These are phyloP conservation scores for Echinops telfairi DNA, from an alignment of 2,113 vertebrate genomes.

Conservation along the genomic window DNA sequence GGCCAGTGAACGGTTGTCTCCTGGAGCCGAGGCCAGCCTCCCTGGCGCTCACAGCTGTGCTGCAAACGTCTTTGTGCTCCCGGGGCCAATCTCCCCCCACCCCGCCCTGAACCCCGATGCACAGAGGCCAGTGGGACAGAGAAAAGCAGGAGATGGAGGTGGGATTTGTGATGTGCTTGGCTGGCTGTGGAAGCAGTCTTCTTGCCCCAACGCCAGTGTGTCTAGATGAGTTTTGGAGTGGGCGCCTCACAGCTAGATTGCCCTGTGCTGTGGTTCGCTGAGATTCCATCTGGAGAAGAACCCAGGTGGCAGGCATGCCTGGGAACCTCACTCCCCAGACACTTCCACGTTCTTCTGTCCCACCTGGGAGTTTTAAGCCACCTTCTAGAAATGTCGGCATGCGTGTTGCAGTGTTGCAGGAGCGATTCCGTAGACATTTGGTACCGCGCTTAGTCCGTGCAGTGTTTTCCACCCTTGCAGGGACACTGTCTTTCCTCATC, in stretches of 20 bases:
- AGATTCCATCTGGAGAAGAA: neutral
- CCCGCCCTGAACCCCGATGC: too few species aligned
- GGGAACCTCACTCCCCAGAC: neutral
- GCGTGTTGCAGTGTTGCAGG: neutral
- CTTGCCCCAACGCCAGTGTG: neutral
- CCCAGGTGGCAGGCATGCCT: neutral
- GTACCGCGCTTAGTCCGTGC: neutral
- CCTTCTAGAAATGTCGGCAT: neutral
- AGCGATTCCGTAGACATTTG: neutral
- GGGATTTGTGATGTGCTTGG: rapidly evolving
- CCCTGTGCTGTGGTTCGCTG: neutral
- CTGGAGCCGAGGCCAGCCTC: constrained; percentile 11
- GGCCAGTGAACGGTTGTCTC: constrained; percentile 40
- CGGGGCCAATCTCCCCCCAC: neutral
- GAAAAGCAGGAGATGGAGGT: neutral
- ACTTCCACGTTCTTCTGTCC: neutral
- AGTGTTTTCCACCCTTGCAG: neutral
- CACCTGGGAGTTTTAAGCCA: neutral
- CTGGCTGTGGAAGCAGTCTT: neutral
- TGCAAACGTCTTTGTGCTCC: neutral
- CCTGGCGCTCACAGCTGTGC: neutral
- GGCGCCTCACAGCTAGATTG: rapidly evolving
- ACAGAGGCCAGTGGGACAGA: neutral
- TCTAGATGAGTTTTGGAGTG: neutral
- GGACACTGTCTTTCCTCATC: neutral